These are phyloP conservation scores for Euborellia annulipes DNA, from an alignment of 1,140 invertebrate species.

Conservation along the genomic window DNA sequence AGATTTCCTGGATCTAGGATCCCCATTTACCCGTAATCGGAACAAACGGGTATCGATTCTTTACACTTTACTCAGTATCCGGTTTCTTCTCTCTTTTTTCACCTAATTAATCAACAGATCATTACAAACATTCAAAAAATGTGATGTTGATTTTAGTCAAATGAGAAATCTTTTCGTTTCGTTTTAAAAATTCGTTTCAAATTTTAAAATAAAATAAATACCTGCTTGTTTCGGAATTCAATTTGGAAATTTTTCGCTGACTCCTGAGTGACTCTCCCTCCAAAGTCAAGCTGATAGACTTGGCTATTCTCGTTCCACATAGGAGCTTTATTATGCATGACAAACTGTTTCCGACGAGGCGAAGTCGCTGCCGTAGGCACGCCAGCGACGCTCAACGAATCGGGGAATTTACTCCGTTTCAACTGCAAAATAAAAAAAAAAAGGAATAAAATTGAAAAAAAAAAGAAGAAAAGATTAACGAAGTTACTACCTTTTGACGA, in stretches of 20 bases:
- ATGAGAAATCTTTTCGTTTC: background rate
- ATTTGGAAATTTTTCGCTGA: constrained; percentile 99
- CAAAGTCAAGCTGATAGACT: constrained; percentile 98
- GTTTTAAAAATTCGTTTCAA: constrained; percentile 1
- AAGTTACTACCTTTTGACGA: constrained; percentile 62
- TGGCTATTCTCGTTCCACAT: constrained; percentile 99
- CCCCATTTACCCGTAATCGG: no score
- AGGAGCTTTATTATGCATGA: constrained; percentile 97
- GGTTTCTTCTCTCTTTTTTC: no score
- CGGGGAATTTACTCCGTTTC: constrained; percentile 36
- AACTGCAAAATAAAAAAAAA: constrained; percentile 27
- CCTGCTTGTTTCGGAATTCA: constrained; percentile 92
- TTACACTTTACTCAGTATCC: no score
- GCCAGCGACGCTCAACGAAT: constrained; percentile 1
- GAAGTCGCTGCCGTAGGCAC: constrained; percentile 1
- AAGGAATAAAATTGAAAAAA: background rate
- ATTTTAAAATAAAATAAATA: constrained; percentile 25
- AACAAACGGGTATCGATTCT: no score
- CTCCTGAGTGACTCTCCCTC: constrained; percentile 96
- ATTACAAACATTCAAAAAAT: constrained; percentile 2
- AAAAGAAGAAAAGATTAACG: background rate
- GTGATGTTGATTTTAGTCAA: background rate
- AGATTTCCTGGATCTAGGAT: no score
- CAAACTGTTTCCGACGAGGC: constrained; percentile 55
- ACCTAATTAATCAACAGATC: no score